Evolutionary conservation across 2,113 vertebrate species (phyloP).

Genomic region (Phoxinus phoxinus): DNA sequence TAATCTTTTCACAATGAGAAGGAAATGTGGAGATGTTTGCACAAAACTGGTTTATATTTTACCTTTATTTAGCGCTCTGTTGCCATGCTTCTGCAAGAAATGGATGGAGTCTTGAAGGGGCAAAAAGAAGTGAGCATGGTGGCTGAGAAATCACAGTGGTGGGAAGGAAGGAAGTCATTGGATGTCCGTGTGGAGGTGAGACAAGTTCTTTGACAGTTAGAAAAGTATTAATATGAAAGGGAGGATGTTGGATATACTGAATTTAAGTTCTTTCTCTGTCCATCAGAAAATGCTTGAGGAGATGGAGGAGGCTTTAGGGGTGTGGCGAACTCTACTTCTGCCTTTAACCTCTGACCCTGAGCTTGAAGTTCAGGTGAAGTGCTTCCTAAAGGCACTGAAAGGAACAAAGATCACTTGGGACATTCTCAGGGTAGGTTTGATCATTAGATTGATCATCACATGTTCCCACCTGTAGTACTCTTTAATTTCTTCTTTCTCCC

Average conservation of each 20-base stretch:
- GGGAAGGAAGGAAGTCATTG: constrained; percentile 81
- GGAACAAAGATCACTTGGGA: constrained; percentile 70
- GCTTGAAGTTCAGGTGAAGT: constrained; percentile 67
- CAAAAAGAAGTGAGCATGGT: constrained; percentile 84
- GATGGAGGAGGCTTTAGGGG: constrained; percentile 82
- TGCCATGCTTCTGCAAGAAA: constrained; percentile 74
- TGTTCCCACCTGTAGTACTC: background rate
- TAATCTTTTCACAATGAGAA: background rate
- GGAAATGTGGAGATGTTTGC: background rate
- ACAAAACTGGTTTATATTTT: background rate
- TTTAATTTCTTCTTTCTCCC: constrained; percentile 13
- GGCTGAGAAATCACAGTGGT: constrained; percentile 86
- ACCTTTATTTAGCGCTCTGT: constrained; percentile 37
- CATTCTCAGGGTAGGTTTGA: constrained; percentile 79
- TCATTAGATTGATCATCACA: background rate
- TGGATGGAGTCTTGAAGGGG: constrained; percentile 82
- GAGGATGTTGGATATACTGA: background rate
- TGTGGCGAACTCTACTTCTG: constrained; percentile 83
- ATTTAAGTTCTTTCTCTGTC: background rate
- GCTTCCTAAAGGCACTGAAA: constrained; percentile 67
- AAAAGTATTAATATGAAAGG: background rate
- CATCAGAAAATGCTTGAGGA: constrained; percentile 79
- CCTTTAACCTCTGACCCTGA: constrained; percentile 67
- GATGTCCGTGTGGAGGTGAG: constrained; percentile 85
- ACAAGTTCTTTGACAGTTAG: background rate